Evolutionary conservation across 2,888 invertebrate genomes (phyloP).

Genomic region (Campopleginae sp.): DNA sequence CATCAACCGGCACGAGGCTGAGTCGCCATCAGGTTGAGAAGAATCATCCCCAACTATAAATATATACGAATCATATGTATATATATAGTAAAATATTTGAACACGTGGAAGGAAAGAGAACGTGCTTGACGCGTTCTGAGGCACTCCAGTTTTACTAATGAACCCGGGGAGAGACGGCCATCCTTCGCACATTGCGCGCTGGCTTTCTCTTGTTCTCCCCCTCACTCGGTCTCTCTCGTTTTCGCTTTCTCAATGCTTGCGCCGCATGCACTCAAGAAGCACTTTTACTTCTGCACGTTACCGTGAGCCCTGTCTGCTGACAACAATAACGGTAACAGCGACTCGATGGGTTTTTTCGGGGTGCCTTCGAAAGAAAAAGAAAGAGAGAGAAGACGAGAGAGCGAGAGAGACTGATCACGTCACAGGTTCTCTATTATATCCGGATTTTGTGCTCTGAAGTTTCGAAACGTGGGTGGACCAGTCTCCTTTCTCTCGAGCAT

Average conservation of each 20-base stretch:
- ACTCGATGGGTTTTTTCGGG: conserved; percentile 45
- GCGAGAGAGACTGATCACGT: conserved; percentile 20
- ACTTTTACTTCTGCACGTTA: conserved; percentile 79
- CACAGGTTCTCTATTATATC: conserved; percentile 32
- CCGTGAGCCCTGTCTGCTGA: conserved; percentile 52
- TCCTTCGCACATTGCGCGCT: conserved; percentile 46
- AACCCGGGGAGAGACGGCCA: conserved; percentile 63
- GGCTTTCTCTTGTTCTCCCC: conserved; percentile 8
- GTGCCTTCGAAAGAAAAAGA: conserved; percentile 47
- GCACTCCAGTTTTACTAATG: conserved; percentile 73
- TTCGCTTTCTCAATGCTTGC: conserved; percentile 42
- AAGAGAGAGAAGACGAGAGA: conserved; percentile 30
- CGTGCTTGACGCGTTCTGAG: conserved; percentile 68
- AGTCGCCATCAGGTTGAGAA: conserved; percentile 34
- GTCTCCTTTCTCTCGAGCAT: conserved; percentile 45
- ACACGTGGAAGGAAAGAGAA: conserved; percentile 62
- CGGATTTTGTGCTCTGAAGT: conserved; percentile 16
- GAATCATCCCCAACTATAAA: conserved; percentile 17
- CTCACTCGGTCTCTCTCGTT: conserved; percentile 28
- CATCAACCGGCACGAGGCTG: conserved; percentile 38
- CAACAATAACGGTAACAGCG: conserved; percentile 63
- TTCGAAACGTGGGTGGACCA: conserved; percentile 32
- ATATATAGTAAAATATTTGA: conserved; percentile 15
- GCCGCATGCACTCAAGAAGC: conserved; percentile 76
- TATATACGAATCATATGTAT: not conserved